Base-by-base conservation (phyloP, 2,888 invertebrate genomes). In the Syritta pipiens region DNA sequence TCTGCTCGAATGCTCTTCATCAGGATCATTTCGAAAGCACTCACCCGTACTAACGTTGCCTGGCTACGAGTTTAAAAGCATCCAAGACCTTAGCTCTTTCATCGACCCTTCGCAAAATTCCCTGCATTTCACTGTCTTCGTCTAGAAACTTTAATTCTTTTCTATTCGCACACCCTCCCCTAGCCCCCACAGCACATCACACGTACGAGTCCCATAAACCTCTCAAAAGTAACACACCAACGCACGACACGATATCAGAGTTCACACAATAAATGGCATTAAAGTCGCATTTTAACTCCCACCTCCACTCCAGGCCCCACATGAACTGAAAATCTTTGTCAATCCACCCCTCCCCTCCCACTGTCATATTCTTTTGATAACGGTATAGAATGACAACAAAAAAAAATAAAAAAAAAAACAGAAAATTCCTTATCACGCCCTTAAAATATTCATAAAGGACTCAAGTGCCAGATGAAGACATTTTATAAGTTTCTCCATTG, bases 371-470 rank as follows among this genome's bases (percentile, higher is more conserved):
- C 19, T 22, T 10, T 49, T 48, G 57, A 57, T 40, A 57, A 49
- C 57, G 57, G 37, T 19, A 57, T n/a, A 37, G 49, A 69, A 49
- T 42, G 49, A 26, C 49, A 65, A 51, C 60, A 28, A 7, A 63
- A 59, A 71, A n/a, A n/a, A n/a, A 57, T n/a, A 37, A 40, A 69
- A 49, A 32, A 42, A 26, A 40, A 65, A 51, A 65, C 6, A 7
- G 59, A 59, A 71, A 77, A 77, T 77, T 71, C 65, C 71, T 67
- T 77, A 77, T 77, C 71, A 77, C 55, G 48, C 65, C 71, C 65
- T 51, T 77, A 55, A 77, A 71, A 71, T 77, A 77, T 77, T 77
- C 77, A 77, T 77, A 77, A 77, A 65, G 60, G 59, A 77, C 77
- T 71, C 60, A 67, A 65, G 65, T 60, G 53, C 37, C 59, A 71